phyloP scores from a whole-genome alignment of 2,113 vertebrate species.

The Bathybates hornii region DNA sequence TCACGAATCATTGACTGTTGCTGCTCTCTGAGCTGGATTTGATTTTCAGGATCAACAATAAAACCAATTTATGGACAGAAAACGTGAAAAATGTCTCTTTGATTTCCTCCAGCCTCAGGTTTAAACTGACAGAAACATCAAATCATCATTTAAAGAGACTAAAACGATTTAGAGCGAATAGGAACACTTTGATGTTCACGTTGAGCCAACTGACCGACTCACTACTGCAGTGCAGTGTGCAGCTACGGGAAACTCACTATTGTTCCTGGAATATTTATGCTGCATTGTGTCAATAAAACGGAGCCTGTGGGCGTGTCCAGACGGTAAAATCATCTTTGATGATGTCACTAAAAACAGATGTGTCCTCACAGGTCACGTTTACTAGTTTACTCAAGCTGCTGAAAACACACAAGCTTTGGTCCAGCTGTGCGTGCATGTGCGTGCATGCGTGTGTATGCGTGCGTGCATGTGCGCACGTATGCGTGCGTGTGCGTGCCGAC shows the following conservation, averaged over 20 bases:
- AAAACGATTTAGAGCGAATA: background rate
- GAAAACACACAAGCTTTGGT: background rate
- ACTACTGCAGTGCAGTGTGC: background rate
- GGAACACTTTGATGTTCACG: background rate
- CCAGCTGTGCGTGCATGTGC: background rate
- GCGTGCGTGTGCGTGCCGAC: conserved; percentile 33
- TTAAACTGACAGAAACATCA: background rate
- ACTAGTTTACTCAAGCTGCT: background rate
- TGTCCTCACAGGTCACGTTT: background rate
- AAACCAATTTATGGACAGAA: background rate
- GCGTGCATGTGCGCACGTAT: no score
- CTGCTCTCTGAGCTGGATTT: background rate
- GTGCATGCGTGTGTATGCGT: fast-evolving
- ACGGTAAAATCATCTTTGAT: background rate
- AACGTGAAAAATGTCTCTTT: background rate
- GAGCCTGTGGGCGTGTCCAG: background rate
- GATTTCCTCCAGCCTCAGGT: background rate
- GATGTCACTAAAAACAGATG: background rate
- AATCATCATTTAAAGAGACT: background rate
- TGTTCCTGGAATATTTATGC: fast-evolving
- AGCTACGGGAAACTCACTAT: fast-evolving
- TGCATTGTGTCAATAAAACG: fast-evolving
- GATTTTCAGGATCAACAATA: background rate
- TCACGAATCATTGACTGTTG: background rate
- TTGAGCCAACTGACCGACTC: background rate